Base-by-base conservation (phyloP, 1,140 invertebrate genomes). In the Amphibalanus amphitrite region DNA sequence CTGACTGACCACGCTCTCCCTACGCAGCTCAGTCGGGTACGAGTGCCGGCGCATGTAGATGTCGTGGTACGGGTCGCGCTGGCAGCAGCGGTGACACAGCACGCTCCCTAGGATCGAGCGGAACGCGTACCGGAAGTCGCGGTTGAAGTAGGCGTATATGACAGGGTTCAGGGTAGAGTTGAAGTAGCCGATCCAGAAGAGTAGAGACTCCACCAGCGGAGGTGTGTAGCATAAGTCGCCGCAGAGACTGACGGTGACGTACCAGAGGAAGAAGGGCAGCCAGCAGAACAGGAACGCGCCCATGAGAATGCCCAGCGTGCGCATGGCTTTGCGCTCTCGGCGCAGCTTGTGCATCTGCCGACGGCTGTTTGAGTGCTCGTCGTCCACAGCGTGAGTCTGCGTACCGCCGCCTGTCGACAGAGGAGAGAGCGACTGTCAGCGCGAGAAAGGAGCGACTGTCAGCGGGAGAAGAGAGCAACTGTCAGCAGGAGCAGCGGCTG, bases 101-200 rank as follows among this genome's bases (percentile, higher is more conserved):
- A 70, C 28, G 26, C 69, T 29, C 30, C 40, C 6, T 76, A 96
- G 81, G 0, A 92, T 96, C 79, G 95, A 93, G 81, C 92, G 93
- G 84, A 98, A 98, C 8, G 95, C 95, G 80, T 95, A 91, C 80
- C 95, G 85, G 82, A 99, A 99, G 80, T 99, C 97, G 73, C 93
- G 85, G 81, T 99, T 98, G 85, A 98, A 98, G 82, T 97, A 98
- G 70, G 95, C 95, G 82, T 98, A 98, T 69, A 96, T 95, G 71
- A 95, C 89, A 0, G 94, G 94, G 79, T 97, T 97, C 47, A 92
- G 82, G 65, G 94, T 84, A 72, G 90, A 93, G 79, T 97, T 97
- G 73, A 93, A 87, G 79, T 96, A 97, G 73, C 93, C 97, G 77
- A 98, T 93, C 97, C 97, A 99, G 82, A 98, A 98, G 72, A 98